phyloP scores from a whole-genome alignment of 2,797 vertebrate genomes.

The Tokudaia muenninki region DNA sequence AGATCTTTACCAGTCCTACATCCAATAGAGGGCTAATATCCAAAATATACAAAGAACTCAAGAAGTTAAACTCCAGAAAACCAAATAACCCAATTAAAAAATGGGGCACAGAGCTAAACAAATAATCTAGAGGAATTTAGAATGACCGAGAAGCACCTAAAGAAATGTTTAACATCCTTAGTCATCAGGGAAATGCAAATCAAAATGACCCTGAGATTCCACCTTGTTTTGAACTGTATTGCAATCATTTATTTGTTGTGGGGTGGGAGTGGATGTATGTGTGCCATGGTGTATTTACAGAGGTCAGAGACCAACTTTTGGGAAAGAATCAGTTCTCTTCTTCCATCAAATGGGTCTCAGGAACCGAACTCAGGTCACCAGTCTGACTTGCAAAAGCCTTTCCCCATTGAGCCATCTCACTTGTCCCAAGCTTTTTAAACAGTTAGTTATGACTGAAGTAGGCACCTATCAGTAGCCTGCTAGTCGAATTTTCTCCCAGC shows the following conservation, averaged over 20 bases:
- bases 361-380: neutral
- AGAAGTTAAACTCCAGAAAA: neutral
- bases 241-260: neutral
- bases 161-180: neutral
- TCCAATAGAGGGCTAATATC: neutral
- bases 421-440: neutral
- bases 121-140: neutral
- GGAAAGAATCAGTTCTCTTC: neutral
- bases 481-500: neutral
- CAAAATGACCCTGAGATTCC: neutral
- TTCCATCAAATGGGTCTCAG: neutral
- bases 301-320: neutral
- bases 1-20: neutral
- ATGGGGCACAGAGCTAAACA: neutral
- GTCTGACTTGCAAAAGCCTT: neutral
- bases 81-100: neutral
- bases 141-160: neutral
- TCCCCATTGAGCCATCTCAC: neutral
- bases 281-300: neutral
- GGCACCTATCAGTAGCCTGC: neutral
- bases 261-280: neutral
- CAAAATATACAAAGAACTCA: neutral
- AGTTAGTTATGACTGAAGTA: constrained; percentile 36
- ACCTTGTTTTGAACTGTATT: neutral
- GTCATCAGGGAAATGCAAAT: neutral